A percentile compares a stretch with the other conserved stretches of the same genome.
These are phyloP conservation scores for Dicerorhinus sumatrensis DNA, from an alignment of 2,113 vertebrate species.

Conservation along the genomic window DNA sequence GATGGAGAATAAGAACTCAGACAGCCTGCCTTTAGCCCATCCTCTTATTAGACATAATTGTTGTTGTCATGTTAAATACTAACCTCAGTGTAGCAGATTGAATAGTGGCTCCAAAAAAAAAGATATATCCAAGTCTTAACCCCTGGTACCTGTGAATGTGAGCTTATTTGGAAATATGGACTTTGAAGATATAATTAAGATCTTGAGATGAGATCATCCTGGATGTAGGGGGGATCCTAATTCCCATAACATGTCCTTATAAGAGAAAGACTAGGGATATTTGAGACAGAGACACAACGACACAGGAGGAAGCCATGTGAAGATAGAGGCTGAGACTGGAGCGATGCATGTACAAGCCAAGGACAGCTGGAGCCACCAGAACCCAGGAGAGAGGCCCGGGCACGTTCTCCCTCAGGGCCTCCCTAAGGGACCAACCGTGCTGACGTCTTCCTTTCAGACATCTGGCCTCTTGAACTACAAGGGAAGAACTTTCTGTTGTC, in stretches of 20 bases:
- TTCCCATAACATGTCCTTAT: neutral
- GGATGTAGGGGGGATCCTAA: neutral
- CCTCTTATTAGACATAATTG: neutral
- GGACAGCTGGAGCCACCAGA: neutral
- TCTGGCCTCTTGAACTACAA: neutral
- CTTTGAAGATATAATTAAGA: neutral
- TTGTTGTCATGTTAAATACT: neutral
- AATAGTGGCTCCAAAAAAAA: neutral
- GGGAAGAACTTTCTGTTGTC: neutral
- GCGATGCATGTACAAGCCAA: neutral
- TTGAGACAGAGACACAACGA: neutral
- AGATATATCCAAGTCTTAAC: neutral
- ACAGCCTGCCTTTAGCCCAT: neutral
- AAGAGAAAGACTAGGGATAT: neutral
- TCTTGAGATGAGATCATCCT: neutral
- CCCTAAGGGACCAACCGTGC: neutral
- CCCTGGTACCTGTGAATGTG: neutral
- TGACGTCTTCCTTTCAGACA: neutral
- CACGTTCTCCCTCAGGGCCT: too few species aligned
- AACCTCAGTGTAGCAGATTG: neutral
- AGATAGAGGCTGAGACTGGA: neutral
- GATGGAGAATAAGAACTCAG: neutral
- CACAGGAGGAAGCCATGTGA: neutral
- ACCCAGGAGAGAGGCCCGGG: neutral
- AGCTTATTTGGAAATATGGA: neutral